Conservation (phyloP, 2,888 invertebrate species). For the Lasius platythorax region DNA sequence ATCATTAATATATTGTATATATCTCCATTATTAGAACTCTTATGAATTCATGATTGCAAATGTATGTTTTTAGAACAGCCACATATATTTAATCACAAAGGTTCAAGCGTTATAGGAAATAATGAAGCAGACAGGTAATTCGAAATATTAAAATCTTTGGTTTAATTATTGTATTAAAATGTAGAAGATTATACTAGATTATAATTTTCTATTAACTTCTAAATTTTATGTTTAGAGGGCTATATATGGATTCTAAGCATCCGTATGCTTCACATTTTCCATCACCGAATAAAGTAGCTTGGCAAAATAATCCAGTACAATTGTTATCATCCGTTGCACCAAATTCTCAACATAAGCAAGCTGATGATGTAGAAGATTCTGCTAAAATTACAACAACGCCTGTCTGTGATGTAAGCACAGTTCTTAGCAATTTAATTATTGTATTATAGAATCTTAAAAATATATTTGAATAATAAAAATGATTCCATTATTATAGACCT, state of each 20-base stretch:
- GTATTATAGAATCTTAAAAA: neutral
- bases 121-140: slow-evolving; percentile 73
- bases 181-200: neutral
- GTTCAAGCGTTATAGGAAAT: slow-evolving; percentile 77
- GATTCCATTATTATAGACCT: slow-evolving; percentile 49
- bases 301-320: slow-evolving; percentile 78
- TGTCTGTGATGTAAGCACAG: slow-evolving; percentile 73
- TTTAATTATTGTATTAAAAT: neutral
- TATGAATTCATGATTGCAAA: neutral
- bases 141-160: neutral
- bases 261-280: slow-evolving; percentile 75
- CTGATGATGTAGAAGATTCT: slow-evolving; percentile 64
- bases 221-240: slow-evolving; percentile 43
- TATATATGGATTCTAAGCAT: slow-evolving; percentile 62
- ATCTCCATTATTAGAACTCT: neutral
- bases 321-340: slow-evolving; percentile 69
- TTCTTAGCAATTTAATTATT: neutral
- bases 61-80: slow-evolving; percentile 76
- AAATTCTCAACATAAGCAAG: slow-evolving; percentile 68
- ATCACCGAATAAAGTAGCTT: slow-evolving; percentile 74
- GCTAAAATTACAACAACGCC: slow-evolving; percentile 70
- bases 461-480: neutral
- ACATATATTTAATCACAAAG: slow-evolving; percentile 81
- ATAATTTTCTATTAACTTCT: slow-evolving; percentile 25
- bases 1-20: neutral